These are phyloP conservation scores for Gymnoscopelus braueri DNA, from an alignment of 2,797 vertebrate species.

Conservation along the genomic window DNA sequence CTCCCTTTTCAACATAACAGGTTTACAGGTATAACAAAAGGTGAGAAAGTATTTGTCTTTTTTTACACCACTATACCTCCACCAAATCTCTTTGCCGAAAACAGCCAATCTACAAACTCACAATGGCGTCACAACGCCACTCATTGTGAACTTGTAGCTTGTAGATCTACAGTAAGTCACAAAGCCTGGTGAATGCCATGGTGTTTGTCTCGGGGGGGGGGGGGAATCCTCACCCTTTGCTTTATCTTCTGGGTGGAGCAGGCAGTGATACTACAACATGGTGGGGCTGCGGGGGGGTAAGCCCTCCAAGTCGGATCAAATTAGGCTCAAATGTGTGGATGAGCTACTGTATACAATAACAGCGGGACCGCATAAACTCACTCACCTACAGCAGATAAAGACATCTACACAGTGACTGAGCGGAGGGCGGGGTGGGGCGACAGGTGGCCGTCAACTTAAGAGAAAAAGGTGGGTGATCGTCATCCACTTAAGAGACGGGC, in stretches of 20 bases:
- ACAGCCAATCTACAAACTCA: too few relatives aligned
- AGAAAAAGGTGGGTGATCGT: slow-evolving; percentile 65
- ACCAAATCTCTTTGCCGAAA: too few relatives aligned
- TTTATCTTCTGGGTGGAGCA: slow-evolving; percentile 51
- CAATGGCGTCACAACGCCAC: too few relatives aligned
- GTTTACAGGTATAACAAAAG: too few relatives aligned
- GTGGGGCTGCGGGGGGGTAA: slow-evolving; percentile 56
- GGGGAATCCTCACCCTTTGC: slow-evolving; percentile 34
- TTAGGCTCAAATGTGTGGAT: slow-evolving; percentile 73
- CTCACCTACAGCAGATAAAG: slow-evolving; percentile 58
- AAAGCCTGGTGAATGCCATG: slow-evolving; percentile 19
- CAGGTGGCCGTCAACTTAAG: slow-evolving; percentile 76
- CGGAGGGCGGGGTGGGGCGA: too few relatives aligned
- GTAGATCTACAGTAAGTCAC: slow-evolving; percentile 33
- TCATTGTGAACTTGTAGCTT: slow-evolving; percentile 13
- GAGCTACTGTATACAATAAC: slow-evolving; percentile 55
- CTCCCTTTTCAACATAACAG: too few relatives aligned
- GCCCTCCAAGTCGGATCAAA: slow-evolving; percentile 67
- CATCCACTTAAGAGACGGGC: slow-evolving; percentile 62
- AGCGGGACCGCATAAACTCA: slow-evolving; percentile 44
- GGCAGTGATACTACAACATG: slow-evolving; percentile 55
- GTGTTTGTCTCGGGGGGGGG: slow-evolving; percentile 51
- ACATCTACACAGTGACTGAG: slow-evolving; percentile 42
- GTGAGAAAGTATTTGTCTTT: too few relatives aligned
- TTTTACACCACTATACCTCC: too few relatives aligned